phyloP scores from a whole-genome alignment of 1,140 invertebrate species.

The Trichogramma pretiosum region DNA sequence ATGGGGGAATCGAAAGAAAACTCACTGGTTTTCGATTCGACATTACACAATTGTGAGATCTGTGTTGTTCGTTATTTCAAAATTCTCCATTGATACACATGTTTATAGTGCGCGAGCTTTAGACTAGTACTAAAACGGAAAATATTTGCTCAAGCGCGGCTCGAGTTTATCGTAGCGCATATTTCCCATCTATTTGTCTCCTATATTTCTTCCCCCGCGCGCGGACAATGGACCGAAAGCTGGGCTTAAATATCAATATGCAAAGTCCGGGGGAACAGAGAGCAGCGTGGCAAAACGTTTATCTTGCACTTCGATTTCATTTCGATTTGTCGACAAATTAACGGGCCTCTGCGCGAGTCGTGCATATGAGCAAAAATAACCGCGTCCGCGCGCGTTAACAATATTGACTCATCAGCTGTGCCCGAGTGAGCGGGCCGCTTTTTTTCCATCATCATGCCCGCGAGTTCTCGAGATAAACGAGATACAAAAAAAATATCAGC shows the following conservation, averaged over 20 bases:
- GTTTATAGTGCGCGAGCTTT: too few relatives aligned
- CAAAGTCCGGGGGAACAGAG: constrained; percentile 35
- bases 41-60: too few relatives aligned
- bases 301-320: constrained; percentile 45
- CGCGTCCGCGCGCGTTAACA: constrained; percentile 17
- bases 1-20: too few relatives aligned
- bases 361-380: constrained; percentile 15
- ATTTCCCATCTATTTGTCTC: constrained; percentile 12
- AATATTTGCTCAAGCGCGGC: constrained; percentile 14
- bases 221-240: constrained; percentile 20
- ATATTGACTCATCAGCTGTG: constrained; percentile 26
- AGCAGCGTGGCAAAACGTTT: constrained; percentile 37
- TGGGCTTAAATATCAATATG: constrained; percentile 47
- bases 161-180: constrained; percentile 15
- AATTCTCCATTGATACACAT: too few relatives aligned
- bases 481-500: too few relatives aligned
- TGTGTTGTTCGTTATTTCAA: too few relatives aligned
- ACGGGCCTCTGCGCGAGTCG: constrained; percentile 25
- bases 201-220: background rate
- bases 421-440: background rate
- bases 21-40: too few relatives aligned
- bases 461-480: too few relatives aligned
- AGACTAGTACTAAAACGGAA: background rate
- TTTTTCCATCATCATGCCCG: background rate
- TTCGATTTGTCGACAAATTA: constrained; percentile 45